phyloP scores from a whole-genome alignment of 2,888 invertebrate genomes.

The Apocheima hispidaria region DNA sequence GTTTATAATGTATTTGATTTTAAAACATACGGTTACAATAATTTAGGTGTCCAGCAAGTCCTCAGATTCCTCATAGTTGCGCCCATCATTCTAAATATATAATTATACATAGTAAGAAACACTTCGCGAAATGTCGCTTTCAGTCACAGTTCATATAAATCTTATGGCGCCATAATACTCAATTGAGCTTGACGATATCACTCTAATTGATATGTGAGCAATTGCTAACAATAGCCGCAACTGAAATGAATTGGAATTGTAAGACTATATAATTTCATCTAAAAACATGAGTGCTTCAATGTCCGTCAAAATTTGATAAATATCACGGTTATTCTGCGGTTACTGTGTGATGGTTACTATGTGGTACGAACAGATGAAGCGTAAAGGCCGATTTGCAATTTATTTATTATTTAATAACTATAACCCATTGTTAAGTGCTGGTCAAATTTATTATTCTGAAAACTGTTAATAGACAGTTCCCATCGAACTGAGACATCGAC shows the following conservation, averaged over 20 bases:
- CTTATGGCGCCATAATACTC: constrained; percentile 9
- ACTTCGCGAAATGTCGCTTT: constrained; percentile 18
- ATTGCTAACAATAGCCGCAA: constrained; percentile 6
- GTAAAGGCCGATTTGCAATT: background rate
- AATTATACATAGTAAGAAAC: constrained; percentile 1
- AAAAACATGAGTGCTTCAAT: background rate
- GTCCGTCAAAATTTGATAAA: constrained; percentile 11
- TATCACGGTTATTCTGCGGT: constrained; percentile 24
- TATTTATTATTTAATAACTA: background rate
- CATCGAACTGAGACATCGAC: no score
- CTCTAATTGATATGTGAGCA: constrained; percentile 7
- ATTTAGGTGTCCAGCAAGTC: background rate
- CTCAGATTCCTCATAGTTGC: background rate
- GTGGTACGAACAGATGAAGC: background rate
- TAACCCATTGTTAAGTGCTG: no score
- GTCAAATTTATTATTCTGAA: no score
- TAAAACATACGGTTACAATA: no score
- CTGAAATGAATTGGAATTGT: background rate
- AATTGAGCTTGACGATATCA: constrained; percentile 11
- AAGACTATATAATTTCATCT: constrained; percentile 1
- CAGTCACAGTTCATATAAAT: constrained; percentile 24
- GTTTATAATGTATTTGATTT: no score
- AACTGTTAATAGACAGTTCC: no score
- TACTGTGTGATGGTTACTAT: background rate
- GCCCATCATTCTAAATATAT: constrained; percentile 9